Evolutionary conservation across 2,113 vertebrate species (phyloP).

Genomic region (Conger conger): DNA sequence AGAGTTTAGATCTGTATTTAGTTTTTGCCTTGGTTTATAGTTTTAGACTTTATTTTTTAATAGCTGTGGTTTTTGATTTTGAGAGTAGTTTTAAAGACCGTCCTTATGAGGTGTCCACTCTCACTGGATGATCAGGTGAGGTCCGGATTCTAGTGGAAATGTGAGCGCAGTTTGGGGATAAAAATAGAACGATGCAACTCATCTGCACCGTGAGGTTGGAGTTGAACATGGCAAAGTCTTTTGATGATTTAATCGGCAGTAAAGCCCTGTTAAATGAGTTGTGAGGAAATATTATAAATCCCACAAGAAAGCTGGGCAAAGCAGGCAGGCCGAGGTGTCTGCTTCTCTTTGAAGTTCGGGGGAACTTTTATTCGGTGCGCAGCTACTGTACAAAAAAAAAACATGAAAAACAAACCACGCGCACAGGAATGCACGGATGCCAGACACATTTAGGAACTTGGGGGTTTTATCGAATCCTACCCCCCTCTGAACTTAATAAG

Average conservation of each 20-base stretch:
- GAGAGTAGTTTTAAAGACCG: neutral
- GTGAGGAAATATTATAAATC: constrained; percentile 28
- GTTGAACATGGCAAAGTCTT: constrained; percentile 6
- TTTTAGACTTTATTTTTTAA: neutral
- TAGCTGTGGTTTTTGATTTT: neutral
- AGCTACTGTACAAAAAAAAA: neutral
- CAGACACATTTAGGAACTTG: neutral
- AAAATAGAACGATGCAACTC: neutral
- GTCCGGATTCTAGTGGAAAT: neutral
- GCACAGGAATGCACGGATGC: constrained; percentile 23
- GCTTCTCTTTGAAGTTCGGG: constrained; percentile 17
- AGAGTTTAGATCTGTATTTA: neutral
- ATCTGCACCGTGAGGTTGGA: constrained; percentile 24
- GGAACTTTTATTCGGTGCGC: constrained; percentile 10
- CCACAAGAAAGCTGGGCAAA: constrained; percentile 23
- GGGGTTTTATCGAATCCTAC: neutral
- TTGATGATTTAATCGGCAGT: constrained; percentile 41
- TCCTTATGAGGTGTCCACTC: neutral
- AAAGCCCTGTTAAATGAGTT: constrained; percentile 27
- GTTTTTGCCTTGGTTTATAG: neutral
- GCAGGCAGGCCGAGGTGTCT: neutral
- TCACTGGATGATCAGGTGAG: neutral
- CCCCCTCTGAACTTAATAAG: neutral
- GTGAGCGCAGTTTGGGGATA: neutral
- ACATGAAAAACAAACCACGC: neutral